Conservation (phyloP, 2,113 vertebrate species). For the Helogale parvula region DNA sequence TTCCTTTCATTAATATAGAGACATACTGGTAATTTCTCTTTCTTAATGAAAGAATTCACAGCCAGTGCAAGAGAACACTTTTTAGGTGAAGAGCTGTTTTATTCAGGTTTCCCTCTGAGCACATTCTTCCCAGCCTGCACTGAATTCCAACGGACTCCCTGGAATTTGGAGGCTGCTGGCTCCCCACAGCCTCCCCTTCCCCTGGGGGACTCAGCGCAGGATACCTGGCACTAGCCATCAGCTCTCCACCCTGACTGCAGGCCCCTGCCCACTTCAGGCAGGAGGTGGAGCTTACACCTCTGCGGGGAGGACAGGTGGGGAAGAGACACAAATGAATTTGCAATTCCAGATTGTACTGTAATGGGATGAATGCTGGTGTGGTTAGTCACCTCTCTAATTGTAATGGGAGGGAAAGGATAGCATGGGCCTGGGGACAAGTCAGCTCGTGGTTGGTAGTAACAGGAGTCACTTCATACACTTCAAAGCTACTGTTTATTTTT, state of each 20-base stretch:
- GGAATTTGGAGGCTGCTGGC: slow-evolving; percentile 89
- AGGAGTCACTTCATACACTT: neutral
- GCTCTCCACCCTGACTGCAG: slow-evolving; percentile 69
- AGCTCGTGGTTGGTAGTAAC: neutral
- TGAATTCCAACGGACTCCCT: slow-evolving; percentile 90
- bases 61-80: slow-evolving; percentile 84
- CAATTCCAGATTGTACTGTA: neutral
- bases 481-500: neutral
- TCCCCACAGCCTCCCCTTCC: slow-evolving; percentile 85
- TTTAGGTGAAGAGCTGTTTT: slow-evolving; percentile 87
- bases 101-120: slow-evolving; percentile 90
- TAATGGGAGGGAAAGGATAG: neutral
- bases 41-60: slow-evolving; percentile 86
- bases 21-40: slow-evolving; percentile 90
- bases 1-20: slow-evolving; percentile 90
- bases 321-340: neutral
- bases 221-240: slow-evolving; percentile 84
- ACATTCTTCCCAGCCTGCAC: slow-evolving; percentile 91
- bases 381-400: neutral
- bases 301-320: neutral
- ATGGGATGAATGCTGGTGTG: neutral
- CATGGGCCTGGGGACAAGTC: neutral
- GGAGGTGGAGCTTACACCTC: neutral
- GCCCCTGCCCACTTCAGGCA: no score
- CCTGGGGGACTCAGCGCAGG: slow-evolving; percentile 88